Conservation (phyloP, 2,797 vertebrate species). For the Paedocypris micromegethes region DNA sequence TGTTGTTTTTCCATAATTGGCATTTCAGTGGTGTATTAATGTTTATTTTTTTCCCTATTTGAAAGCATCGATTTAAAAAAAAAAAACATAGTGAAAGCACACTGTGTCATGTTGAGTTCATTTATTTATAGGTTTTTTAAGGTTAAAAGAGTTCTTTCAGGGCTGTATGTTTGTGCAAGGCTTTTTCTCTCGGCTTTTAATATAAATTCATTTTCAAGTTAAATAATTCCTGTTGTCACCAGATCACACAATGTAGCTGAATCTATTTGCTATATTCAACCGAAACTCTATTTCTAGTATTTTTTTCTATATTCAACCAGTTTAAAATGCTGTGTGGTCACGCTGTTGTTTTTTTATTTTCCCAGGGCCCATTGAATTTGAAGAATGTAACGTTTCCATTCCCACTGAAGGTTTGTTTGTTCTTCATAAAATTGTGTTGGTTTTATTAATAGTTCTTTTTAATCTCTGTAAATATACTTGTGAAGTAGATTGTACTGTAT, state of each 20-base stretch:
- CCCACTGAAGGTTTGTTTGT: constrained; percentile 81
- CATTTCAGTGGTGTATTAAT: not conserved
- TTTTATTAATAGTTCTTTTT: not conserved
- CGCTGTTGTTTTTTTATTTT: constrained; percentile 50
- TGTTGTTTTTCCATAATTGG: constrained; percentile 51
- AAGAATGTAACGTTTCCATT: constrained; percentile 87
- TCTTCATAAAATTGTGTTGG: not conserved
- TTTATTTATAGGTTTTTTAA: constrained; percentile 25
- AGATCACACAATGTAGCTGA: constrained; percentile 1
- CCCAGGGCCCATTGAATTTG: constrained; percentile 92
- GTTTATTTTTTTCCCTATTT: not conserved
- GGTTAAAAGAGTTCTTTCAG: constrained; percentile 21
- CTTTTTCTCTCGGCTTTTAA: not conserved
- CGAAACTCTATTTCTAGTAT: too few species aligned
- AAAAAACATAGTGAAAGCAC: not conserved
- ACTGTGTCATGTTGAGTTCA: constrained; percentile 4
- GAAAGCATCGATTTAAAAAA: not conserved
- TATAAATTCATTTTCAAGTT: not conserved
- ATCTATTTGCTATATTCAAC: not conserved
- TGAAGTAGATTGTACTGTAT: not conserved
- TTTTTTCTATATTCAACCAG: too few species aligned
- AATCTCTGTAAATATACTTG: not conserved
- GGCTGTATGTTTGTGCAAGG: constrained; percentile 3
- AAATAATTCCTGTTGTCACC: constrained; percentile 1
- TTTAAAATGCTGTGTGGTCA: too few species aligned